Evolutionary conservation across 1,140 invertebrate genomes (phyloP).

Genomic region (Idris sp.): DNA sequence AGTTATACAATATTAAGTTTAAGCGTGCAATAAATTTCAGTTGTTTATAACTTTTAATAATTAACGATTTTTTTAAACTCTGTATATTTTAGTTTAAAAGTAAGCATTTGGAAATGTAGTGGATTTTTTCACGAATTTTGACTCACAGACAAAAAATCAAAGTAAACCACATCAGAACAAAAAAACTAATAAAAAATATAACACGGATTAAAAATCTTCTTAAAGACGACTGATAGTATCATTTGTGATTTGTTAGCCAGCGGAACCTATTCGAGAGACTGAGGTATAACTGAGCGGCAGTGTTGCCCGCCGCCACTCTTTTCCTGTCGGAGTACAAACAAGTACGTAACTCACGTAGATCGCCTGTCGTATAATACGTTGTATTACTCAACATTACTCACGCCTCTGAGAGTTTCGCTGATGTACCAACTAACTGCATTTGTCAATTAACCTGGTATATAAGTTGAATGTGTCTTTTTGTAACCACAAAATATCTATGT

Average conservation of each 20-base stretch:
- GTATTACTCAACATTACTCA: slow-evolving; percentile 71
- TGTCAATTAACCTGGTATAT: slow-evolving; percentile 23
- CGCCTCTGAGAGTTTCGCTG: slow-evolving; percentile 62
- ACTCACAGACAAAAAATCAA: too few species aligned
- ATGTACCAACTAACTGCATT: slow-evolving; percentile 61
- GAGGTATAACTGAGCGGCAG: slow-evolving; percentile 78
- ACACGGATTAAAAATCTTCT: slow-evolving; percentile 29
- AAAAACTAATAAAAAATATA: too few species aligned
- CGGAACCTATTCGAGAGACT: slow-evolving; percentile 86
- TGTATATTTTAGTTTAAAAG: too few species aligned
- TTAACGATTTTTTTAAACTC: too few species aligned
- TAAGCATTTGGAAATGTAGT: too few species aligned
- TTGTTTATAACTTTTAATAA: too few species aligned
- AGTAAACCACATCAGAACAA: too few species aligned
- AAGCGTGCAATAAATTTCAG: too few species aligned
- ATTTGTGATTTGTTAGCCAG: slow-evolving; percentile 83
- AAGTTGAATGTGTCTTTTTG: slow-evolving; percentile 22
- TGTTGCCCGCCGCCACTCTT: slow-evolving; percentile 77
- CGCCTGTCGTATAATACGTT: slow-evolving; percentile 75
- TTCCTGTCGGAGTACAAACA: slow-evolving; percentile 82
- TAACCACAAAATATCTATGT: slow-evolving; percentile 1
- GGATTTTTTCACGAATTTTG: too few species aligned
- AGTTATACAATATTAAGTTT: too few species aligned
- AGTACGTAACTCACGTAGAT: slow-evolving; percentile 81
- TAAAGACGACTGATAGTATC: slow-evolving; percentile 75